Evolutionary conservation across 2,797 vertebrate species (phyloP), one percentile per base, ranked within the genome.

Genomic region (Protonibea diacanthus): DNA sequence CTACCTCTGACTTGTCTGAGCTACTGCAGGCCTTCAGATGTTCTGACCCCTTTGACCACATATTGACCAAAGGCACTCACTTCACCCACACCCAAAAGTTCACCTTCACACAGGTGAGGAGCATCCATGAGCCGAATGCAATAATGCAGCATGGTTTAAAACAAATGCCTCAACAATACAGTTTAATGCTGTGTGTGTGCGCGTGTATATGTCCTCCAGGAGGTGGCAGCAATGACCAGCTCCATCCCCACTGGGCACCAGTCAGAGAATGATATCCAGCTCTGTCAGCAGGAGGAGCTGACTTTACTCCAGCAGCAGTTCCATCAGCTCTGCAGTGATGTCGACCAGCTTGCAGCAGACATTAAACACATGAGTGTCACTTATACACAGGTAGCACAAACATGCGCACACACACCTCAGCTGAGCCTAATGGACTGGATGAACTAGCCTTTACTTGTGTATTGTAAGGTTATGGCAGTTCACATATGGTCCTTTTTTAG

Each of bases 21-120:
- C 72, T 97, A 27, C 94, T 97, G 78, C 95, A 94, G 66, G 71
- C 93, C 47, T 96, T 96, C 76, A 91, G 84, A 25, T 92, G 92
- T 65, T 88, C 90, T 2, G 56, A 83, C 52, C 59, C 84, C 55
- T 70, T 88, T 6, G 87, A 91, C 55, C 68, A 89, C 58, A 21
- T 95, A 79, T 88, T 95, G 38, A 86, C 92, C 67, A 97, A 97
- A 84, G 96, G 96, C 62, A 96, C 96, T 51, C 96, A 96, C 73
- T 98, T 98, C 83, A 97, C 94, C n/a, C 97, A 97, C 85, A 96
- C 96, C 1, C 95, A 97, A 91, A 97, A 95, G 84, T 97, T 98
- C 77, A 96, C 94, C 76, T 97, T 97, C 72, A 94, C 95, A 20
- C 93, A 95, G 95, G 97, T 97, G 64, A 59, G 76, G 20, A 58